A percentile compares a stretch with the other conserved stretches of the same genome.
These are phyloP conservation scores for Lithophane ornitopus DNA, from an alignment of 2,888 invertebrate species.

Conservation along the genomic window DNA sequence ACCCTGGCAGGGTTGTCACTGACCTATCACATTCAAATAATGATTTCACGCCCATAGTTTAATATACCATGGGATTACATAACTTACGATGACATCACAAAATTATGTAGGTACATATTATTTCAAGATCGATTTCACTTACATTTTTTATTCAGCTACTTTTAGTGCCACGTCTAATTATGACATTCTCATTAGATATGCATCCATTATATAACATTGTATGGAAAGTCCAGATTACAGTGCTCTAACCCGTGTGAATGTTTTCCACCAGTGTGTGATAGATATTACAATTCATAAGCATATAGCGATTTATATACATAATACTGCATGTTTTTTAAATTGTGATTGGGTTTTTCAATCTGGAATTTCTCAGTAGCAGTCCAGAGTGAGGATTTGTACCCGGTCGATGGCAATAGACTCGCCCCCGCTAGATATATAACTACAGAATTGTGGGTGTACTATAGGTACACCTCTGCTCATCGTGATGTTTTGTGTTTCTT, in stretches of 20 bases:
- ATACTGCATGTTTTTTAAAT: neutral
- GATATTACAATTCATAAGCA: conserved; percentile 11
- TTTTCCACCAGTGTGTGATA: conserved; percentile 40
- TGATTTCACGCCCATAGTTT: neutral
- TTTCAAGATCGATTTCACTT: neutral
- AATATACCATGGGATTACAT: neutral
- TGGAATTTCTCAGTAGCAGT: no score
- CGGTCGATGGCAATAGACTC: neutral
- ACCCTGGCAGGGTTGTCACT: no score
- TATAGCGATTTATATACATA: conserved; percentile 14
- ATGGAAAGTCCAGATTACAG: conserved; percentile 35
- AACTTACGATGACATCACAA: conserved; percentile 7
- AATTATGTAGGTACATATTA: neutral
- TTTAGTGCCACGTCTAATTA: neutral
- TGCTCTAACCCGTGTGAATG: conserved; percentile 55
- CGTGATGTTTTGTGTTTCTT: neutral
- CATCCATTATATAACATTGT: conserved; percentile 36
- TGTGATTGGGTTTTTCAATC: no score
- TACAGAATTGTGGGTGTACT: neutral
- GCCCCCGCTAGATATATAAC: no score
- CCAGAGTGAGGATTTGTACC: neutral
- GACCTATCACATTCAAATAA: conserved; percentile 6
- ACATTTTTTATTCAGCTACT: neutral
- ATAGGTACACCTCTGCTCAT: neutral
- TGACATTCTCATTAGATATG: conserved; percentile 22